Base-by-base conservation (phyloP, 2,888 invertebrate species). In the Agrilus biguttatus region DNA sequence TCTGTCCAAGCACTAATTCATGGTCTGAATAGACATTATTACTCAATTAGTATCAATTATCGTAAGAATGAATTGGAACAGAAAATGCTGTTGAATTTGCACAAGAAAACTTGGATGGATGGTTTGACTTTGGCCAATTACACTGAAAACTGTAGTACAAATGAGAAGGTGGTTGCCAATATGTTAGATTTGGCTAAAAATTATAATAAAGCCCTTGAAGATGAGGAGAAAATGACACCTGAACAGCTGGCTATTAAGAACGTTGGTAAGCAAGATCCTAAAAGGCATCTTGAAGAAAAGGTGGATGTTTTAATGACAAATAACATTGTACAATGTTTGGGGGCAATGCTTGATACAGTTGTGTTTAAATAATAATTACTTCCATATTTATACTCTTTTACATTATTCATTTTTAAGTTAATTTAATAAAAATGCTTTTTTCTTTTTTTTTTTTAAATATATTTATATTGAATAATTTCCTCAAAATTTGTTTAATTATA, bases 101-200 rank as follows among this genome's bases (percentile, higher is more conserved):
- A 99, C 68, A 98, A 99, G 71, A 95, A 96, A 65, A 93, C 95
- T 0, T 96, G 95, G 95, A 92, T 92, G 84, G 95, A 95, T 62
- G 92, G 95, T 14, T 75, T 95, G 4, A 87, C 84, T 33, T 71
- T 96, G 49, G 82, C 88, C 40, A 88, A 93, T 65, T 96, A 92
- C 64, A 80, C 85, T 48, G 88, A 91, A 49, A 96, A 97, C 64
- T 90, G 95, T 67, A 78, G 81, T 49, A 78, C 88, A 38, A 98
- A 98, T 65, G 93, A 95, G 65, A 83, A 80, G 42, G 92, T 92
- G 38, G 93, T 97, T 2, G 80, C 89, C 46, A 90, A 93, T 55
- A 97, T 98, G 95, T 73, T 98, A 40, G 93, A 95, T 47, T 71
- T 98, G 57, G 96, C 97, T 42, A 96, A 96, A 66, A 91, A 92